Base-by-base conservation (phyloP, 2,888 invertebrate genomes). In the Tinea semifulvella region DNA sequence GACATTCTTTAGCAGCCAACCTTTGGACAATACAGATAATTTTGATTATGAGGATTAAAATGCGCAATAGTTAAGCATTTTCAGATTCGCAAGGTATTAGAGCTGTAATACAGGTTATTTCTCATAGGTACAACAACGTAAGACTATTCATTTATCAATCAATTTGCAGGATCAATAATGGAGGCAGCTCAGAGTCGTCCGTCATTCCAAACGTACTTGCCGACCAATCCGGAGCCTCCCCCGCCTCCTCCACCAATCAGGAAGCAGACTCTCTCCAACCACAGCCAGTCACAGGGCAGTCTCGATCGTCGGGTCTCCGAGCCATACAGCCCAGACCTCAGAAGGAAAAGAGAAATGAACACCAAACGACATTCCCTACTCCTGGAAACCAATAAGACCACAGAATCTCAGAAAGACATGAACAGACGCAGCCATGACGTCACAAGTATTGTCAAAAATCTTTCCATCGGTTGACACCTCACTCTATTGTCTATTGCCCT, bases 131-230 rank as follows among this genome's bases (percentile, higher is more conserved):
- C n/a, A n/a, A n/a, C n/a, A n/a, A n/a, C n/a, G n/a, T n/a, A n/a
- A n/a, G n/a, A n/a, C n/a, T n/a, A n/a, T n/a, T n/a, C n/a, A n/a
- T n/a, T n/a, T n/a, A n/a, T n/a, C n/a, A n/a, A n/a, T n/a, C n/a
- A n/a, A n/a, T 31, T 7, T 7, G 5, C 40, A 66, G 88, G 85
- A 55, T 88, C 88, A 22, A 88, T 89, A 56, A 88, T 89, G 72
- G 89, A 89, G 57, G 88, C 86, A 3, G 85, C 89, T 8, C 88
- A 89, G 57, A 88, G 87, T 53, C 58, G 79, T 44, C 80, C 82
- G 8, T 70, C 82, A 18, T 82, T 82, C 67, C 81, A 81, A 56
- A 80, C 82, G 0, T 82, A 82, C 56, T 58, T 82, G 4, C 76
- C 80, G 3, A 74, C 62, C 48, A 46, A 63, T 46, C 61, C 55